phyloP scores from a whole-genome alignment of 2,113 vertebrate genomes.

The Pedetes capensis region DNA sequence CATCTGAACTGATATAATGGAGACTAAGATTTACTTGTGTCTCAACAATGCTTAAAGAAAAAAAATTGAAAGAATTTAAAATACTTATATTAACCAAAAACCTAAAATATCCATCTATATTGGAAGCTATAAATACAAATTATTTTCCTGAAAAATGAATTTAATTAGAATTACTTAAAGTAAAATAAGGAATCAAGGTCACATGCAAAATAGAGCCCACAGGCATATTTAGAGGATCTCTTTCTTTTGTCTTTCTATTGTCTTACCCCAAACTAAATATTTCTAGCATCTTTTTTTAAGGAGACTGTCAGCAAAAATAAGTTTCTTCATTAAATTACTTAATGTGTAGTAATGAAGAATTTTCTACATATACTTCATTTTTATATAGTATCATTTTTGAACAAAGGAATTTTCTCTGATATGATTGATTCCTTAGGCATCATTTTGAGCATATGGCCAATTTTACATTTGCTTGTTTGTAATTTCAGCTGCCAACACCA shows the following conservation, averaged over 20 bases:
- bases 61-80: not conserved
- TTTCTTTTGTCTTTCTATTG: not conserved
- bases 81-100: not conserved
- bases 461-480: not conserved
- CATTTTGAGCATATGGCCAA: not conserved
- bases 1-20: not conserved
- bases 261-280: not conserved
- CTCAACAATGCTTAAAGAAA: not conserved
- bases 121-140: not conserved
- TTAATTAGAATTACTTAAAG: not conserved
- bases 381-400: not conserved
- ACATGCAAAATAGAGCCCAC: not conserved
- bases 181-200: not conserved
- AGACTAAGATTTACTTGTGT: not conserved
- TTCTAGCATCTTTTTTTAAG: not conserved
- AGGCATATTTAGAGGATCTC: not conserved
- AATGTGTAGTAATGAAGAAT: not conserved
- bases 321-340: not conserved
- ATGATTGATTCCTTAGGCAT: not conserved
- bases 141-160: not conserved
- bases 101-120: not conserved
- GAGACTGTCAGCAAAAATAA: not conserved
- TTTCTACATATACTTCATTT: not conserved
- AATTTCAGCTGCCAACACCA: not conserved
- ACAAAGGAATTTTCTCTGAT: not conserved